A percentile compares a stretch with the other conserved stretches of the same genome.
Evolutionary conservation across 2,113 vertebrate species (phyloP).

Genomic region (Malurus cyaneus): DNA sequence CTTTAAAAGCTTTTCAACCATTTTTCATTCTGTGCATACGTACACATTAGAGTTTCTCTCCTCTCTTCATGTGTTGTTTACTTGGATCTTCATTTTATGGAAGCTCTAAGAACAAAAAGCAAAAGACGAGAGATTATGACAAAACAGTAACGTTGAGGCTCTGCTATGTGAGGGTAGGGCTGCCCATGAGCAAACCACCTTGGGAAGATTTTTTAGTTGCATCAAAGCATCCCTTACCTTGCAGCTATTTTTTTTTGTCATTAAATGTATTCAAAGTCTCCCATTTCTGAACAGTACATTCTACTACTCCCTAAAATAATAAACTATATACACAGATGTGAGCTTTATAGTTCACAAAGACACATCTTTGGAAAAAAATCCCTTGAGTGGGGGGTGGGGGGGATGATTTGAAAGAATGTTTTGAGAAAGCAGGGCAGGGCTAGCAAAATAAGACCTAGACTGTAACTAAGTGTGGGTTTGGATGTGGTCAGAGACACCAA

Average conservation of each 20-base stretch:
- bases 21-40: background rate
- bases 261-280: background rate
- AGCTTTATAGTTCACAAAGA: background rate
- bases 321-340: background rate
- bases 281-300: background rate
- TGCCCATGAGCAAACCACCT: background rate
- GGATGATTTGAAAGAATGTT: background rate
- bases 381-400: background rate
- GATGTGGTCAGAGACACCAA: background rate
- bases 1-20: background rate
- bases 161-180: background rate
- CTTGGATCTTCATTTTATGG: background rate
- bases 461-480: background rate
- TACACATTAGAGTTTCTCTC: background rate
- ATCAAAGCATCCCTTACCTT: background rate
- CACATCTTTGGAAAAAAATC: accelerated
- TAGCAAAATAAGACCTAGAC: background rate
- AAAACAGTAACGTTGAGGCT: background rate
- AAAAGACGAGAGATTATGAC: background rate
- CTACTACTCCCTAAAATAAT: background rate
- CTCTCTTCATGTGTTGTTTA: background rate
- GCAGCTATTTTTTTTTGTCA: background rate
- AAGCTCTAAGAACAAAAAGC: background rate
- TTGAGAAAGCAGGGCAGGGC: background rate
- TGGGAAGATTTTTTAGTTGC: background rate